Conservation (phyloP, 2,888 invertebrate species). For the Oxystoma pomonae region DNA sequence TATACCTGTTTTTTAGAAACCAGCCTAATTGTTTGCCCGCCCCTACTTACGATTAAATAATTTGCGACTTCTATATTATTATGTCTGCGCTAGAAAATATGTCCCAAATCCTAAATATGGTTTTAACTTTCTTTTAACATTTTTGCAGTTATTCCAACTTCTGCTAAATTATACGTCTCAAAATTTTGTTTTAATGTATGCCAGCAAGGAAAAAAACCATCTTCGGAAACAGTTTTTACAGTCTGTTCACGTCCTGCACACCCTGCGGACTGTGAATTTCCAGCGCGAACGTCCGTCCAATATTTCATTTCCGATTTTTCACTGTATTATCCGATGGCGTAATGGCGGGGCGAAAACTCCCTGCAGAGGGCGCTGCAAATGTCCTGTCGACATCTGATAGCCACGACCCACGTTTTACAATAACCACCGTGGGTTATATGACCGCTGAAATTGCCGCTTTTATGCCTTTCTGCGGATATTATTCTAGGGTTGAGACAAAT, state of each 20-base stretch:
- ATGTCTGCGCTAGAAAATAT: too few relatives aligned
- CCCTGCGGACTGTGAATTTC: conserved; percentile 43
- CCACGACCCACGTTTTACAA: conserved; percentile 13
- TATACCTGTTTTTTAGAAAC: too few relatives aligned
- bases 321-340: conserved; percentile 49
- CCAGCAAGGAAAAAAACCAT: neutral
- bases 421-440: neutral
- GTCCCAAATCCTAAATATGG: too few relatives aligned
- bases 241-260: conserved; percentile 45
- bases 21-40: too few relatives aligned
- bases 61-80: too few relatives aligned
- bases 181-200: too few relatives aligned
- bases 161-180: too few relatives aligned
- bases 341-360: conserved; percentile 31
- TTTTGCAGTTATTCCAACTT: too few relatives aligned
- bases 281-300: conserved; percentile 47
- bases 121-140: too few relatives aligned
- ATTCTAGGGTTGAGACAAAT: neutral
- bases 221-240: conserved; percentile 22
- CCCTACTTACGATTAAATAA: too few relatives aligned
- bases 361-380: conserved; percentile 38
- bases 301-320: conserved; percentile 49
- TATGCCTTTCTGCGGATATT: neutral
- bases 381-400: conserved; percentile 45
- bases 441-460: neutral